Evolutionary conservation across 2,888 invertebrate genomes (phyloP).

Genomic region (Andrena chrysosceles): DNA sequence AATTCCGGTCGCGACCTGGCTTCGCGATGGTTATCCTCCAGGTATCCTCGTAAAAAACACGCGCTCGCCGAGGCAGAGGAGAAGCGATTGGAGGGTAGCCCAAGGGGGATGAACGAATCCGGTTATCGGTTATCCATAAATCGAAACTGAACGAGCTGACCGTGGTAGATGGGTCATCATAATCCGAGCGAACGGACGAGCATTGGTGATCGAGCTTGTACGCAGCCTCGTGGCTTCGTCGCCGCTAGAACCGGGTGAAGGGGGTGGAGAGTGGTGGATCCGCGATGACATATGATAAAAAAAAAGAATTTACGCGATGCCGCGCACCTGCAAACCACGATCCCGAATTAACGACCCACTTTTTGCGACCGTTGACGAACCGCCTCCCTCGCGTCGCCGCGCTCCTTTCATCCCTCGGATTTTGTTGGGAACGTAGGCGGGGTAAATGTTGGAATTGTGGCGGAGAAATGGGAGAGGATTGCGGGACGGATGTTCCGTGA

Average conservation of each 20-base stretch:
- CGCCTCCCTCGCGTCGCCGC: not conserved
- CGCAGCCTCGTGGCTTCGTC: slow-evolving; percentile 45
- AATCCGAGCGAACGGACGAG: slow-evolving; percentile 68
- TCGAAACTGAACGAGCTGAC: slow-evolving; percentile 73
- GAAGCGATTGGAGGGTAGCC: slow-evolving; percentile 18
- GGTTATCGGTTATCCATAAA: slow-evolving; percentile 76
- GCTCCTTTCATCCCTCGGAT: not conserved
- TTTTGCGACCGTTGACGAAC: slow-evolving; percentile 16
- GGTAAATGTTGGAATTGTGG: not conserved
- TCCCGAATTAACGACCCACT: slow-evolving; percentile 51
- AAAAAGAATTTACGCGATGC: slow-evolving; percentile 18
- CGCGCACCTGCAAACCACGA: slow-evolving; percentile 11
- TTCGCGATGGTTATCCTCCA: slow-evolving; percentile 57
- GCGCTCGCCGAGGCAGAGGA: not conserved
- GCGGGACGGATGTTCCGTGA: not conserved
- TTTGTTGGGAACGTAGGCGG: not conserved
- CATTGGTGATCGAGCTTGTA: slow-evolving; percentile 58
- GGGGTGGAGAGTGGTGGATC: slow-evolving; percentile 6
- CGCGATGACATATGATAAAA: slow-evolving; percentile 25
- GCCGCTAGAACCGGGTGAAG: not conserved
- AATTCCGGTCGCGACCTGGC: slow-evolving; percentile 57
- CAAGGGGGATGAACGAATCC: slow-evolving; percentile 60
- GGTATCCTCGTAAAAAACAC: slow-evolving; percentile 66
- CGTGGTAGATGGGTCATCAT: slow-evolving; percentile 73
- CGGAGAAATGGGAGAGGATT: not conserved